A percentile compares a stretch with the other conserved stretches of the same genome.
Evolutionary conservation across 2,888 invertebrate genomes (phyloP).

Genomic region (Chloroclystis v-ata): DNA sequence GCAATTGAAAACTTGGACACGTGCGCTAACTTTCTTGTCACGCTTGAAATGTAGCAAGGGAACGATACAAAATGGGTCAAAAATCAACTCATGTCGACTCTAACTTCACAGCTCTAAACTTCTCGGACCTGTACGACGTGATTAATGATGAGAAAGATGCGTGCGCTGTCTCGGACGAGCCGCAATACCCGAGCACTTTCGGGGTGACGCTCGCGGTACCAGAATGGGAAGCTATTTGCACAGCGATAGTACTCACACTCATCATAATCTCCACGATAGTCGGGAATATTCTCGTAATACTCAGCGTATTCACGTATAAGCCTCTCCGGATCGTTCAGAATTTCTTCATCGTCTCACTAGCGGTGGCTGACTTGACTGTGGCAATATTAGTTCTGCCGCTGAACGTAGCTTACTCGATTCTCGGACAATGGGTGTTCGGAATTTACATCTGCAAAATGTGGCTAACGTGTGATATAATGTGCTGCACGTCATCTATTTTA

Average conservation of each 20-base stretch:
- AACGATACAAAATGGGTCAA: conserved; percentile 59
- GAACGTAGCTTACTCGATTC: conserved; percentile 93
- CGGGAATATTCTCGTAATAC: conserved; percentile 94
- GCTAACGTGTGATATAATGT: conserved; percentile 96
- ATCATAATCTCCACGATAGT: conserved; percentile 93
- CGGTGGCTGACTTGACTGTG: conserved; percentile 94
- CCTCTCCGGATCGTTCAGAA: conserved; percentile 95
- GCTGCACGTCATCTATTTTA: conserved; percentile 96
- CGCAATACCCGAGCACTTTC: conserved; percentile 80
- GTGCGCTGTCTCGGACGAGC: conserved; percentile 65
- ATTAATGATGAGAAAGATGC: conserved; percentile 61
- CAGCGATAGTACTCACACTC: conserved; percentile 88
- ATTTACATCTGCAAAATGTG: conserved; percentile 96
- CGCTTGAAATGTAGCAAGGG: conserved; percentile 56
- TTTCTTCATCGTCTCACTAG: conserved; percentile 96
- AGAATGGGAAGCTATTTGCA: conserved; percentile 90
- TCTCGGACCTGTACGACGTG: conserved; percentile 48
- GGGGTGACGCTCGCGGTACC: conserved; percentile 87
- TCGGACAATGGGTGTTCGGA: conserved; percentile 95
- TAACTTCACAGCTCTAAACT: conserved; percentile 56
- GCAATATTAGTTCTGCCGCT: conserved; percentile 94
- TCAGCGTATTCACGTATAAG: conserved; percentile 97
- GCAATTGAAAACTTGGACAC: conserved; percentile 37
- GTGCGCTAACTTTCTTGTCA: conserved; percentile 35
- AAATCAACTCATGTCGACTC: conserved; percentile 51